Base-by-base conservation (phyloP, 2,797 vertebrate genomes). In the Liasis olivaceus region DNA sequence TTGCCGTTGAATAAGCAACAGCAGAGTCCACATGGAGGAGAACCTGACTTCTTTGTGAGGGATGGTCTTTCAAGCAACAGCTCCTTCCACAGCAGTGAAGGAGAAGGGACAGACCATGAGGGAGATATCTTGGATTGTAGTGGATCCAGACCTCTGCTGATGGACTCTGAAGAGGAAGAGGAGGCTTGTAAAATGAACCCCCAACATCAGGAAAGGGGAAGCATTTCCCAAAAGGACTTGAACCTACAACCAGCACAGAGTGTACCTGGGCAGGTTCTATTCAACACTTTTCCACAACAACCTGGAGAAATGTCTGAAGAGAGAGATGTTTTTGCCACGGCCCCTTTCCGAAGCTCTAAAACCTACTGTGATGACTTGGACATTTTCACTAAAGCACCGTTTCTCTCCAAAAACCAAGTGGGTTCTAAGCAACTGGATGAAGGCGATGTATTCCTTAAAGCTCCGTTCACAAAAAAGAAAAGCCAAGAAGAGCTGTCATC, bases 101-200 rank as follows among this genome's bases (percentile, higher is more conserved):
- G 96, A 2, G 98, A 97, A 36, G 97, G 97, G 1, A 97, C 97
- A 0, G 98, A 98, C 87, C 97, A 98, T 0, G 97, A 98, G 69
- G 97, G 96, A 14, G 98, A 97, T 7, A 95, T 97, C 72, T 96
- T 98, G 47, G 99, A 99, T 95, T 98, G 98, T 97, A 99, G 99
- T 0, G 99, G 99, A 12, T 99, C 99, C 92, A 98, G 98, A 93
- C 99, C 99, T 85, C 97, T 99, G 17, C 98, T 99, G 92, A 95
- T 98, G 96, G 99, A 99, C 93, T 99, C 99, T 0, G 99, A 99
- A 85, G 99, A 99, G 22, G 99, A 99, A 36, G 99, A 99, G 0
- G 98, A 98, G 36, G 90, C 91, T 0, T 58, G 72, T 91, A 97
- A 94, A 91, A 0, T 17, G 77, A 96, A 95, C 81, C 60, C 96